phyloP scores from a whole-genome alignment of 2,113 vertebrate genomes.

The Sinocyclocheilus rhinocerous region DNA sequence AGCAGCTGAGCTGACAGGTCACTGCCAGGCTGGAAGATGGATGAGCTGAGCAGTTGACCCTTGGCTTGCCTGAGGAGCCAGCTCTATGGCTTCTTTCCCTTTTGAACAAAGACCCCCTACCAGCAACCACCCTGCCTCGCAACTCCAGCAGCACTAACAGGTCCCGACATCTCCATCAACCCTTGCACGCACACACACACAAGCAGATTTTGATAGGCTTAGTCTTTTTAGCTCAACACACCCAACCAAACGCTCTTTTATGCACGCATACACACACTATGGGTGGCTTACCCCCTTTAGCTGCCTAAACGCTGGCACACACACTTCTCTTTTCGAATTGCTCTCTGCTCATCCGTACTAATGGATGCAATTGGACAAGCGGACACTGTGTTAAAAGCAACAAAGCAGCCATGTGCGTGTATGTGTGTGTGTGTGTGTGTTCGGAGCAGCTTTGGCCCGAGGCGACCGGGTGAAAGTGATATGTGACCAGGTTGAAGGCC shows the following conservation, averaged over 20 bases:
- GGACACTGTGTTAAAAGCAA: constrained; percentile 74
- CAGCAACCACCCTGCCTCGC: constrained; percentile 78
- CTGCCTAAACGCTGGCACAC: constrained; percentile 46
- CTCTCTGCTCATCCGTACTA: constrained; percentile 39
- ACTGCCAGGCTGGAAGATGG: constrained; percentile 95
- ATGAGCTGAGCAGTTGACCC: constrained; percentile 90
- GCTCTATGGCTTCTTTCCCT: constrained; percentile 76
- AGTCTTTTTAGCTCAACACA: constrained; percentile 14
- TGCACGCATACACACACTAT: not conserved
- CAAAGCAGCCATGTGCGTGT: constrained; percentile 17
- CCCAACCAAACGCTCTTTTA: constrained; percentile 22
- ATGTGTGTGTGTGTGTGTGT: constrained; percentile 23
- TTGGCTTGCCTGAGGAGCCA: constrained; percentile 81
- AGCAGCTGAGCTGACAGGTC: constrained; percentile 87
- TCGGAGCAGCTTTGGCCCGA: constrained; percentile 73
- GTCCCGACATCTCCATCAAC: constrained; percentile 90
- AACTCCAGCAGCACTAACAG: constrained; percentile 91
- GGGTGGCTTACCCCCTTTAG: not conserved
- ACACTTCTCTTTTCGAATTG: constrained; percentile 40
- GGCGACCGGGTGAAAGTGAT: constrained; percentile 82
- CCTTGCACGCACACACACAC: constrained; percentile 79
- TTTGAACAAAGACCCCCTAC: constrained; percentile 82
- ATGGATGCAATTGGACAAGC: constrained; percentile 40
- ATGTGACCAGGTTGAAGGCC: constrained; percentile 68
- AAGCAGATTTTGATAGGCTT: constrained; percentile 37